Conservation (phyloP, 2,888 invertebrate genomes). For the Amiota communis region DNA sequence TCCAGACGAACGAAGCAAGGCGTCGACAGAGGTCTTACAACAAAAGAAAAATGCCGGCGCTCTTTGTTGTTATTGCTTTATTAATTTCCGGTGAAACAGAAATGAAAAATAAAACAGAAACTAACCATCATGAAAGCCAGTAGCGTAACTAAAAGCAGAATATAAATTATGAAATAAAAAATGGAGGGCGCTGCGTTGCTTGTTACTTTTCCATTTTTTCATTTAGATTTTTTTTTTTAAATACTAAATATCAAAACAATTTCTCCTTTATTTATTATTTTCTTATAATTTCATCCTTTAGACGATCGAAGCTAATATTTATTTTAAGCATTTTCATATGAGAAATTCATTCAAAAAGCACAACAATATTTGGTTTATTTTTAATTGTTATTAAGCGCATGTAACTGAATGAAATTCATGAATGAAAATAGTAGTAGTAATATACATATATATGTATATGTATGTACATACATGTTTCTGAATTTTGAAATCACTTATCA, state of each 20-base stretch:
- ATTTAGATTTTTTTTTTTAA: too few species aligned
- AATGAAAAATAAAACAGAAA: not conserved
- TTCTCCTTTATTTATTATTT: too few species aligned
- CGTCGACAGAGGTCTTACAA: conserved; percentile 19
- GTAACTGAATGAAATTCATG: not conserved
- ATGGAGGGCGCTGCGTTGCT: too few species aligned
- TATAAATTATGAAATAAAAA: not conserved
- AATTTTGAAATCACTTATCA: conserved; percentile 32
- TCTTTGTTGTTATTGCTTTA: not conserved
- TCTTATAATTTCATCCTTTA: too few species aligned
- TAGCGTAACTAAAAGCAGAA: not conserved
- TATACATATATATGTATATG: too few species aligned
- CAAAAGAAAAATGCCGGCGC: conserved; percentile 28
- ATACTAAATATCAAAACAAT: too few species aligned
- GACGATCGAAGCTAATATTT: too few species aligned
- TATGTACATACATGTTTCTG: conserved; percentile 5
- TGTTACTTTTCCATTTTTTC: too few species aligned
- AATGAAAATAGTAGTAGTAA: too few species aligned
- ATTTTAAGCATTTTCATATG: too few species aligned
- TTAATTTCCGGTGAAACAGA: conserved; percentile 59
- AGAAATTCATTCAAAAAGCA: conserved; percentile 3
- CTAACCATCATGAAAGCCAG: too few species aligned
- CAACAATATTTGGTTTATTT: conserved; percentile 31
- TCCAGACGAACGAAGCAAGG: not conserved
- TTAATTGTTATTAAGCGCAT: too few species aligned